Conservation (phyloP, 1,140 invertebrate genomes). For the Micrasema minimum region DNA sequence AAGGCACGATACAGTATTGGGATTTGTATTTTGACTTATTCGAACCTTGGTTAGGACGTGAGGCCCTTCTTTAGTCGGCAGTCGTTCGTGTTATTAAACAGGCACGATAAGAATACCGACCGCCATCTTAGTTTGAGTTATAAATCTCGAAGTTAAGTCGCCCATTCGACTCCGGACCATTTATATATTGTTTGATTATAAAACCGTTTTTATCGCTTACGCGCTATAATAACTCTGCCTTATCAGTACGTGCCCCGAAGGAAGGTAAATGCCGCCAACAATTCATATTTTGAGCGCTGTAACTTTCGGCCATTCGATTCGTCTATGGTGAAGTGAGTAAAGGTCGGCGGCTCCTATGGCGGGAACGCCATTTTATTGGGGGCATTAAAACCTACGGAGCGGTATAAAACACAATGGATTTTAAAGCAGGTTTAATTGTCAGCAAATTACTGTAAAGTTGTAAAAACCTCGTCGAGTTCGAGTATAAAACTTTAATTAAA, state of each 20-base stretch:
- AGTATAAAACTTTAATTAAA: too few species aligned
- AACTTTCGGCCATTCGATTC: constrained; percentile 32
- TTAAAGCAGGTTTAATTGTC: constrained; percentile 21
- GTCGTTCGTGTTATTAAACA: constrained; percentile 34
- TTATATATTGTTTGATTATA: constrained; percentile 48
- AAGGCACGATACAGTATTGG: too few species aligned
- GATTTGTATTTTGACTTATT: too few species aligned
- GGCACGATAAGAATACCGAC: constrained; percentile 28
- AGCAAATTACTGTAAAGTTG: constrained; percentile 12
- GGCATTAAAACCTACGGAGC: neutral
- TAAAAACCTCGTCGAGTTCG: too few species aligned
- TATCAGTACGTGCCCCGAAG: constrained; percentile 28
- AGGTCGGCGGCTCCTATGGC: constrained; percentile 1
- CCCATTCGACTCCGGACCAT: constrained; percentile 31
- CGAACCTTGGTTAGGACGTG: too few species aligned
- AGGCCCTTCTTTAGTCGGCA: neutral
- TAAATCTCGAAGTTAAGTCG: constrained; percentile 36
- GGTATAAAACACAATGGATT: constrained; percentile 32
- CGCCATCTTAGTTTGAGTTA: constrained; percentile 33
- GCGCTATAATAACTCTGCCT: constrained; percentile 33
- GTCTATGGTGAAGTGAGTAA: neutral
- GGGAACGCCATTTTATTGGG: constrained; percentile 6
- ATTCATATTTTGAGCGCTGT: constrained; percentile 31
- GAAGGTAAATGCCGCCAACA: constrained; percentile 26
- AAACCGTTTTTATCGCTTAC: constrained; percentile 41